Percentiles rank a stretch among this genome's conserved stretches.
These are phyloP conservation scores for Aspidiotus destructor DNA, from an alignment of 2,888 invertebrate genomes.

Conservation along the genomic window DNA sequence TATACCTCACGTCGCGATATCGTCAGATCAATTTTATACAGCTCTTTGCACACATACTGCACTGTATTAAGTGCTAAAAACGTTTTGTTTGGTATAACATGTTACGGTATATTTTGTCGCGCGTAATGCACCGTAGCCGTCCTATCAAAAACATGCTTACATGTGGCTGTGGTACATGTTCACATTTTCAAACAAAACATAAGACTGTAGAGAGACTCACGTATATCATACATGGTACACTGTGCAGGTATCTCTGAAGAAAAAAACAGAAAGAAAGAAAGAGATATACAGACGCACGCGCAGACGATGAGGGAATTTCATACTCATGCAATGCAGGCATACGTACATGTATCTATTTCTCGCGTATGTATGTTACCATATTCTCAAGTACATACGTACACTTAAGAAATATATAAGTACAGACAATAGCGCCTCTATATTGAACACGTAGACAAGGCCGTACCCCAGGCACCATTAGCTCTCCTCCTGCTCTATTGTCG, in stretches of 20 bases:
- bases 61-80: neutral
- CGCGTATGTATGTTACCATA: conserved; percentile 10
- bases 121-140: conserved; percentile 29
- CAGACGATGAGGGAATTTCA: neutral
- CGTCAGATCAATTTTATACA: no score
- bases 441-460: conserved; percentile 33
- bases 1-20: no score
- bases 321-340: neutral
- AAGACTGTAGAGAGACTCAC: neutral
- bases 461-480: conserved; percentile 29
- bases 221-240: neutral
- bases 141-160: conserved; percentile 26
- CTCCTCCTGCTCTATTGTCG: conserved; percentile 31
- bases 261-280: neutral
- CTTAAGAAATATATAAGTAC: conserved; percentile 4
- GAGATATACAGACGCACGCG: neutral
- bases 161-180: conserved; percentile 8
- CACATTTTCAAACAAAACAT: neutral
- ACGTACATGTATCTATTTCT: neutral
- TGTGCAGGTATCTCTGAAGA: neutral
- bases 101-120: conserved; percentile 29
- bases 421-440: conserved; percentile 33
- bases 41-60: no score
- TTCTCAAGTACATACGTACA: conserved; percentile 3
- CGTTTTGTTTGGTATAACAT: conserved; percentile 20